Evolutionary conservation across 2,113 vertebrate species (phyloP).

Genomic region (Sinocyclocheilus maitianheensis): DNA sequence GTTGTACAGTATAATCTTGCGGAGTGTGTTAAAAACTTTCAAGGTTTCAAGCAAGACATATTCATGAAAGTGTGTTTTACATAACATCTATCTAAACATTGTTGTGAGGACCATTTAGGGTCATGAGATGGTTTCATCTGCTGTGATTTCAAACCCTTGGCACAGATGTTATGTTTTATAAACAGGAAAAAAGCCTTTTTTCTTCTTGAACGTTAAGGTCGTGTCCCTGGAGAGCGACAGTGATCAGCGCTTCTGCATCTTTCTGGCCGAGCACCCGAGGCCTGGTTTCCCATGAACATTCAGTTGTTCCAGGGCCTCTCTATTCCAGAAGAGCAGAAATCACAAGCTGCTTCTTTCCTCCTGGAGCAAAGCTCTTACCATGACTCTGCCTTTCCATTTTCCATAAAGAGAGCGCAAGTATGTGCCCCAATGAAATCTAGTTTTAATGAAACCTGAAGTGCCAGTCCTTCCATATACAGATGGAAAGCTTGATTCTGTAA

Average conservation of each 20-base stretch:
- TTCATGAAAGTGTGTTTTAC: not conserved
- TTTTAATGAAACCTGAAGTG: slow-evolving; percentile 32
- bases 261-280: not conserved
- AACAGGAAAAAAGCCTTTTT: slow-evolving; percentile 50
- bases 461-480: not conserved
- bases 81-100: not conserved
- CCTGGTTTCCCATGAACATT: slow-evolving; percentile 49
- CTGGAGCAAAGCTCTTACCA: not conserved
- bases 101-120: slow-evolving; percentile 10
- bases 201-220: slow-evolving; percentile 33
- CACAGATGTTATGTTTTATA: slow-evolving; percentile 29
- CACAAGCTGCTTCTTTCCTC: not conserved
- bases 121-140: slow-evolving; percentile 16
- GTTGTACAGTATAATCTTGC: not conserved
- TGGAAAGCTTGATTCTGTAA: slow-evolving; percentile 10
- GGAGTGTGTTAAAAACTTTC: not conserved
- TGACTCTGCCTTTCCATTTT: slow-evolving; percentile 39
- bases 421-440: slow-evolving; percentile 3
- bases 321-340: not conserved
- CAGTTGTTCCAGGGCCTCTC: not conserved
- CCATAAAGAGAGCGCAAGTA: slow-evolving; percentile 20
- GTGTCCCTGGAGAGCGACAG: slow-evolving; percentile 40
- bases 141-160: not conserved
- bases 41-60: not conserved
- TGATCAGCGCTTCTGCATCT: slow-evolving; percentile 40